These are phyloP conservation scores for Polyploca ridens DNA, from an alignment of 2,888 invertebrate species.

Conservation along the genomic window DNA sequence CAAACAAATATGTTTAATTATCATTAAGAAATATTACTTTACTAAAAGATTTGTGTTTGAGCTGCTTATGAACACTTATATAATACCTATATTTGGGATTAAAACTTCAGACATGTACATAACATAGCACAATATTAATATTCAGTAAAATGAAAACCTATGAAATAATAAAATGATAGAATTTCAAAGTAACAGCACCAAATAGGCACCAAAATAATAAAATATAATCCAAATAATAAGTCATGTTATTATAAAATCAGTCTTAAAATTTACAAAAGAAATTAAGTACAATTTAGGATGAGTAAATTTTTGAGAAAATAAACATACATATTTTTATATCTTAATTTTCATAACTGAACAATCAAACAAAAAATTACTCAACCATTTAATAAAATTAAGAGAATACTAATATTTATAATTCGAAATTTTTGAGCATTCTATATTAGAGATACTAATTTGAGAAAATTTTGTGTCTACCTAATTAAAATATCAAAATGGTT, in stretches of 20 bases:
- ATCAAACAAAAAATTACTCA: background rate
- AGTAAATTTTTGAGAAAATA: constrained; percentile 5
- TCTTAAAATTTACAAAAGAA: constrained; percentile 47
- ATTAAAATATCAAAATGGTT: background rate
- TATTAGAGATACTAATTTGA: too few relatives aligned
- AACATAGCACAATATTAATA: background rate
- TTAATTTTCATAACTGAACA: background rate
- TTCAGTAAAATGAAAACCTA: background rate
- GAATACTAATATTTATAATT: background rate
- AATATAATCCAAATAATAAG: constrained; percentile 21
- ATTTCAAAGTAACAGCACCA: background rate
- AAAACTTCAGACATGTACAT: background rate
- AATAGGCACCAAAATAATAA: constrained; percentile 16
- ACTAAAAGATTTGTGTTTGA: too few relatives aligned
- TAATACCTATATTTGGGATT: too few relatives aligned
- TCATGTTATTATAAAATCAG: constrained; percentile 51
- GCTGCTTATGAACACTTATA: too few relatives aligned
- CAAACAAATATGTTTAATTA: too few relatives aligned
- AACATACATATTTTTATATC: constrained; percentile 1
- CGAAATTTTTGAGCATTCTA: background rate
- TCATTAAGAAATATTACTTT: too few relatives aligned
- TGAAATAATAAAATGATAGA: background rate
- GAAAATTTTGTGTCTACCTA: too few relatives aligned
- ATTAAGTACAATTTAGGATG: constrained; percentile 37
- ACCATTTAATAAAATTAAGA: background rate